Evolutionary conservation across 2,113 vertebrate species (phyloP), one percentile per base, ranked within the genome.

Genomic region (Scopus umbretta): DNA sequence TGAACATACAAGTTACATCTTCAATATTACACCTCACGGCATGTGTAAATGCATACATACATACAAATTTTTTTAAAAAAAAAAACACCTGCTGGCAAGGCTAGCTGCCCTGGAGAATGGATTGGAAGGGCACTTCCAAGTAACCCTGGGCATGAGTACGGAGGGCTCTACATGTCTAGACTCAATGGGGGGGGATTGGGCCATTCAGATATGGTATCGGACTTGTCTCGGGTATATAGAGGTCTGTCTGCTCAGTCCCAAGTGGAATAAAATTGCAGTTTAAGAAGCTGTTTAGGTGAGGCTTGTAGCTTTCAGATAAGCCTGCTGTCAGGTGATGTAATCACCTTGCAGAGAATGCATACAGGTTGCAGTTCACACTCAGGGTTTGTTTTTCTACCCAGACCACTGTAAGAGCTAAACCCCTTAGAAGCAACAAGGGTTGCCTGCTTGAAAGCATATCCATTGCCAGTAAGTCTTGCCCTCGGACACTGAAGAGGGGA

Each of bases 21-120:
- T 72, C 53, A 86, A 29, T 36, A 61, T 50, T 61, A 16, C 16
- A 75, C 13, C 19, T 67, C 55, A 9, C 26, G 82, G 53, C 30
- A 38, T 0, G 0, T 34, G 13, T 56, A 59, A 82, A 63, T 3
- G 5, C 58, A 52, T 25, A 7, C 13, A 25, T 8, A 38, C 7
- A 36, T 6, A 20, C 11, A 13, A 2, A n/a, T n/a, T n/a, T n/a
- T n/a, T n/a, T n/a, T n/a, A n/a, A n/a, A 18, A 19, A 20, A 65
- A 27, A 53, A 40, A 30, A 2, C 27, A 27, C 34, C 13, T 0
- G 0, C 5, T 62, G 40, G 11, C 38, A 67, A 49, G 32, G 13
- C 18, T 75, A 13, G 16, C n/a, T 38, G 53, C 36, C 62, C 38
- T n/a, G 25, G 38, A 23, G 34, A 53, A 30, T 7, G 23, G 20